phyloP scores from a whole-genome alignment of 2,113 vertebrate species.

The Jaculus jaculus region DNA sequence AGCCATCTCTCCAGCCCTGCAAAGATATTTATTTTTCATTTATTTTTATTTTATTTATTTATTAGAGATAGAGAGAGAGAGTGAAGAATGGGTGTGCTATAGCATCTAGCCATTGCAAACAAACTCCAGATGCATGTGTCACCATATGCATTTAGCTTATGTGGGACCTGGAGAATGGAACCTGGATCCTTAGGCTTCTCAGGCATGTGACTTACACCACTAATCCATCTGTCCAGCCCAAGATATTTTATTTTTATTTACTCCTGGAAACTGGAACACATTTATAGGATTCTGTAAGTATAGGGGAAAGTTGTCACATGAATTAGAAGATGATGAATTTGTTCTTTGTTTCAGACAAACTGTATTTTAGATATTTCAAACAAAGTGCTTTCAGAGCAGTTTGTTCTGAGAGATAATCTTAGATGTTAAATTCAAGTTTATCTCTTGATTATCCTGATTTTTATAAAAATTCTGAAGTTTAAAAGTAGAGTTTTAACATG shows the following conservation, averaged over 20 bases:
- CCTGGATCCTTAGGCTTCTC: too few relatives aligned
- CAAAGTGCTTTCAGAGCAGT: neutral
- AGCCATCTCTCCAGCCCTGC: too few relatives aligned
- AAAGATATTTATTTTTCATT: too few relatives aligned
- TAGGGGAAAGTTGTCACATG: neutral
- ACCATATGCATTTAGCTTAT: too few relatives aligned
- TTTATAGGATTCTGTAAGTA: neutral
- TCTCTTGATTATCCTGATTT: slow-evolving; percentile 27
- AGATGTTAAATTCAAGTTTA: neutral
- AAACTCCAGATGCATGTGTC: too few relatives aligned
- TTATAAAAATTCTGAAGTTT: slow-evolving; percentile 21
- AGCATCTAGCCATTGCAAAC: too few relatives aligned
- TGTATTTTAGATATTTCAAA: slow-evolving; percentile 28
- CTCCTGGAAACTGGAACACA: neutral
- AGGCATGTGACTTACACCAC: too few relatives aligned
- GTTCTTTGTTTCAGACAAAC: neutral
- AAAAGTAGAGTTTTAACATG: neutral
- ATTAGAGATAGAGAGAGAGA: too few relatives aligned
- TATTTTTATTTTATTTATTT: too few relatives aligned
- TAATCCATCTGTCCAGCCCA: too few relatives aligned
- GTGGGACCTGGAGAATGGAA: too few relatives aligned
- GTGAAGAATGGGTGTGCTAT: too few relatives aligned
- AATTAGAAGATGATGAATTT: neutral
- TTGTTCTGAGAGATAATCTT: neutral
- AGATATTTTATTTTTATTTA: neutral